Conservation (phyloP, 2,797 vertebrate genomes). For the Lacerta viridis region DNA sequence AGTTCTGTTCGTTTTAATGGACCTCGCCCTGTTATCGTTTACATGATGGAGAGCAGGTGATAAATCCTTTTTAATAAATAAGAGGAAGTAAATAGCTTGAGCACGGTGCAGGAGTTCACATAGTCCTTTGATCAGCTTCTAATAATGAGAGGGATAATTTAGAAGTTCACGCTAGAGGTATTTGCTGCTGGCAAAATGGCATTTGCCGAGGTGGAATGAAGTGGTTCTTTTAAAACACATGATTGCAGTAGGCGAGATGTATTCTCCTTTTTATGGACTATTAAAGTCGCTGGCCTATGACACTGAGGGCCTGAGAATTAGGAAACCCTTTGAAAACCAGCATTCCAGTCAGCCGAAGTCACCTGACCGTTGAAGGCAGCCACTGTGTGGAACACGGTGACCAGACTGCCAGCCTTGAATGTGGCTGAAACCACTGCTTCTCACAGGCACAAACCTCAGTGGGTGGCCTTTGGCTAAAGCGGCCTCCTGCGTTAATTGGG, state of each 20-base stretch:
- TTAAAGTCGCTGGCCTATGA: background rate
- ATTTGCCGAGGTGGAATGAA: background rate
- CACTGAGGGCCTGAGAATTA: background rate
- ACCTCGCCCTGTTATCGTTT: too few relatives aligned
- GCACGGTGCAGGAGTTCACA: background rate
- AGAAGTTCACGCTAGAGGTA: background rate
- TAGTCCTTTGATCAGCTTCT: constrained; percentile 16
- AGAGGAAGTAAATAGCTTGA: background rate
- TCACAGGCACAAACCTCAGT: background rate
- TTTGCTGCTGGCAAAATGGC: background rate
- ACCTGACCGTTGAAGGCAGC: background rate
- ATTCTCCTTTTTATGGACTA: background rate
- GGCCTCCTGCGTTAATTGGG: background rate
- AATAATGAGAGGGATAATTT: background rate
- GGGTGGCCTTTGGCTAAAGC: background rate
- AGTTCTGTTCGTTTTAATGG: too few relatives aligned
- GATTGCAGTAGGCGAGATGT: background rate
- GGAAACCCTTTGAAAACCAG: background rate
- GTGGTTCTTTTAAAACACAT: background rate
- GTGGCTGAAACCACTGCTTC: background rate
- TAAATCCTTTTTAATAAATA: too few relatives aligned
- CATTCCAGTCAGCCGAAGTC: background rate
- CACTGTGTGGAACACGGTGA: background rate
- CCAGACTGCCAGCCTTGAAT: background rate
- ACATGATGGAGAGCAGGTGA: too few relatives aligned